phyloP scores from a whole-genome alignment of 2,113 vertebrate genomes.

The Gracilinanus agilis region DNA sequence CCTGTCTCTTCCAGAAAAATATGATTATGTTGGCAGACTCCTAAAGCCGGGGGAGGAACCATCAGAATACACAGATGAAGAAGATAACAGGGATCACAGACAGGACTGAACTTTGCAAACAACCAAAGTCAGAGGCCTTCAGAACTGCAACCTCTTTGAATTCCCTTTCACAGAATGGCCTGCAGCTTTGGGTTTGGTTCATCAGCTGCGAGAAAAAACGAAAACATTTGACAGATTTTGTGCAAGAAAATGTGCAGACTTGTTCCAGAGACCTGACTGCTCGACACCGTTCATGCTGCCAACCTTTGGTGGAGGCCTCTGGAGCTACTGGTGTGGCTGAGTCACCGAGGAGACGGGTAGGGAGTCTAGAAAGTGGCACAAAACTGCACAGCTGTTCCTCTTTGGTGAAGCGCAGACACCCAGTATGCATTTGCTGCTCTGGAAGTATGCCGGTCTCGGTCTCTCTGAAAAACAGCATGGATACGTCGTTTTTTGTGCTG shows the following conservation, averaged over 20 bases:
- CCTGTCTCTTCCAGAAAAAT: constrained; percentile 93
- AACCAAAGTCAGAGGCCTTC: constrained; percentile 96
- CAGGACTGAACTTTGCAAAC: constrained; percentile 94
- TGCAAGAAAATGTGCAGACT: constrained; percentile 81
- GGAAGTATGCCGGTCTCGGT: constrained; percentile 72
- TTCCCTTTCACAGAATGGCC: constrained; percentile 84
- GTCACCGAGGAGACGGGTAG: constrained; percentile 80
- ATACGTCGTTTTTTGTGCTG: constrained; percentile 70
- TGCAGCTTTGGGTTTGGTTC: constrained; percentile 84
- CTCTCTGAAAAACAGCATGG: constrained; percentile 73
- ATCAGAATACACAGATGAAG: constrained; percentile 99
- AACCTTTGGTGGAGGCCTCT: constrained; percentile 81
- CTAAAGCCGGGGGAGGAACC: constrained; percentile 99
- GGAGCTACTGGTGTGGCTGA: constrained; percentile 85
- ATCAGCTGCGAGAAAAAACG: constrained; percentile 79
- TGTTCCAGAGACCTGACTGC: constrained; percentile 85
- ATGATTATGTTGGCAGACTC: constrained; percentile 98
- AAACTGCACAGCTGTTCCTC: constrained; percentile 71
- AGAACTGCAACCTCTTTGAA: constrained; percentile 88
- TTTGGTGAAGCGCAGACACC: constrained; percentile 81
- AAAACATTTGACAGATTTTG: constrained; percentile 86
- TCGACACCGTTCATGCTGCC: constrained; percentile 84
- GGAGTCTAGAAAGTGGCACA: constrained; percentile 77
- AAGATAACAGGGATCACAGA: constrained; percentile 99
- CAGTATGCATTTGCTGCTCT: constrained; percentile 79